Conservation (phyloP, 2,797 vertebrate species). For the Melanotaenia boesemani region DNA sequence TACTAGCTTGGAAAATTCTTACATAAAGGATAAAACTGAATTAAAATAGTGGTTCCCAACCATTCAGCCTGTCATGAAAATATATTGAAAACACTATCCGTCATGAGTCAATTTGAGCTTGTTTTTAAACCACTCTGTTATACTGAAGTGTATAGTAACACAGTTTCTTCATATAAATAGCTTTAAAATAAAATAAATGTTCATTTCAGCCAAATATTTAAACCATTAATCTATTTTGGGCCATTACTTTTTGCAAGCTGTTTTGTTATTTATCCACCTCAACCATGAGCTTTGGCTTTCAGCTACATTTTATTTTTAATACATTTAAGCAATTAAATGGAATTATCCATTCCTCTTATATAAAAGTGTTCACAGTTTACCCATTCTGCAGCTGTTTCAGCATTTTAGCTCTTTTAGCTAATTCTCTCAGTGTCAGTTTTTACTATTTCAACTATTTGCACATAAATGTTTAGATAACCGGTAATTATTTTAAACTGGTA, state of each 20-base stretch:
- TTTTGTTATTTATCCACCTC: neutral
- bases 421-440: too few species aligned
- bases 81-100: too few species aligned
- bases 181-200: too few species aligned
- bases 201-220: too few species aligned
- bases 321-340: too few species aligned
- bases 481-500: too few species aligned
- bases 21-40: slow-evolving; percentile 35
- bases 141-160: neutral
- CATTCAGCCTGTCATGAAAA: neutral
- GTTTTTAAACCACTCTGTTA: neutral
- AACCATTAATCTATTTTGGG: too few species aligned
- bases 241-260: too few species aligned
- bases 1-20: neutral
- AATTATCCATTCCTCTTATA: neutral
- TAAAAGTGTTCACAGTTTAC: neutral
- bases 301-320: neutral
- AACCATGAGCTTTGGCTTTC: neutral
- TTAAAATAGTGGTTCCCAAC: slow-evolving; percentile 40
- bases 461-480: too few species aligned
- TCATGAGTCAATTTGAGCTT: neutral
- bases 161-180: too few species aligned
- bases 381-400: neutral
- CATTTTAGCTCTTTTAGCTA: neutral
- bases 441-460: too few species aligned